phyloP scores from a whole-genome alignment of 2,797 vertebrate genomes.

The Momotus momota region DNA sequence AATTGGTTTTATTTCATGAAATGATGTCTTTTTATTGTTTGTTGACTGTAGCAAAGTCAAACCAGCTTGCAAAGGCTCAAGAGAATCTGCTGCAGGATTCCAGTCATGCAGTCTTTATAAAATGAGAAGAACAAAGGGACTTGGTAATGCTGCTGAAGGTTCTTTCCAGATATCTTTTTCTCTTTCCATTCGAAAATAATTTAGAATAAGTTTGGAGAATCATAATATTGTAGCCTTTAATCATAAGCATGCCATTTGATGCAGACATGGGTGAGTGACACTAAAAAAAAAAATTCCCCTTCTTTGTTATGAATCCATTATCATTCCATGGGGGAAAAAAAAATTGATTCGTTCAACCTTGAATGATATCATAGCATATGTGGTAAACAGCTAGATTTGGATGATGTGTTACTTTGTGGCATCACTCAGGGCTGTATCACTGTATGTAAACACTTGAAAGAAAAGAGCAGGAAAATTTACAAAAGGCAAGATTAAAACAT shows the following conservation, averaged over 20 bases:
- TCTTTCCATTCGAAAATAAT: slow-evolving; percentile 60
- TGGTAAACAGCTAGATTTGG: slow-evolving; percentile 44
- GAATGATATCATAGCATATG: slow-evolving; percentile 52
- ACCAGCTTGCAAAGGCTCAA: not conserved
- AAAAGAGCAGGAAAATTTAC: slow-evolving; percentile 47
- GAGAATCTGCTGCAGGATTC: not conserved
- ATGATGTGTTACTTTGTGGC: slow-evolving; percentile 51
- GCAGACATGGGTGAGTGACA: not conserved
- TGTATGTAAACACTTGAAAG: slow-evolving; percentile 56
- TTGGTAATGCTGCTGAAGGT: not conserved
- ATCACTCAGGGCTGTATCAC: slow-evolving; percentile 31
- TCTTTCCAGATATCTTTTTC: slow-evolving; percentile 19
- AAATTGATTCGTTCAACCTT: not conserved
- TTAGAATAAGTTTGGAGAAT: slow-evolving; percentile 19
- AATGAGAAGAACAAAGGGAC: slow-evolving; percentile 1
- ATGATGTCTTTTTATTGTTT: not conserved
- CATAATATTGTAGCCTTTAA: slow-evolving; percentile 40
- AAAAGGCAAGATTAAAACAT: slow-evolving; percentile 64
- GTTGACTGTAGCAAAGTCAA: not conserved
- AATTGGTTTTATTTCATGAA: not conserved
- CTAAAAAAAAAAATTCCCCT: not conserved
- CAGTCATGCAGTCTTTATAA: not conserved
- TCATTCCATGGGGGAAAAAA: not conserved
- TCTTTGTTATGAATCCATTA: slow-evolving; percentile 35
- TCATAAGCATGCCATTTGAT: slow-evolving; percentile 24